Conservation (phyloP, 2,797 vertebrate species). For the Chromis chromis region DNA sequence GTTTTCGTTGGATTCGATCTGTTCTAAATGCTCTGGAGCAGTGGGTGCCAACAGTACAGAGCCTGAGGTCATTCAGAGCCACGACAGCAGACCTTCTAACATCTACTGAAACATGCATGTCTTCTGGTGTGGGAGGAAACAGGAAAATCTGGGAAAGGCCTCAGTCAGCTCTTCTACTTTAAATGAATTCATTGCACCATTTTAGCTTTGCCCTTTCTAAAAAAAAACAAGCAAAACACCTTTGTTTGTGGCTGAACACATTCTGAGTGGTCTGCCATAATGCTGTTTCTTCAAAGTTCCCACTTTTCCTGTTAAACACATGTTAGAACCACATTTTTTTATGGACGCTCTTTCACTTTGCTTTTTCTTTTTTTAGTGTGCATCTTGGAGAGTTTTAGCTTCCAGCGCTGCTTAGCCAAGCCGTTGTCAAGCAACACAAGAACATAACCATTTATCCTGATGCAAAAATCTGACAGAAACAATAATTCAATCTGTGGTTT, state of each 20-base stretch:
- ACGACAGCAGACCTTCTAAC: constrained; percentile 4
- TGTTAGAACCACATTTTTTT: neutral
- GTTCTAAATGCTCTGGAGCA: neutral
- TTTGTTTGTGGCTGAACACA: constrained; percentile 11
- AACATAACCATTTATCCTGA: constrained; percentile 23
- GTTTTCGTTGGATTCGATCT: neutral
- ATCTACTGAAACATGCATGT: constrained; percentile 50
- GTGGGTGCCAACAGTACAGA: constrained; percentile 1
- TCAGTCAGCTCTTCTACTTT: constrained; percentile 7
- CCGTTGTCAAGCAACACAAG: constrained; percentile 13
- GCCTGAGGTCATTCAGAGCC: constrained; percentile 10
- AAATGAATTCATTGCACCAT: constrained; percentile 20
- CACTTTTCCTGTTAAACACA: constrained; percentile 5
- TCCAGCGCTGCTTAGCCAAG: neutral
- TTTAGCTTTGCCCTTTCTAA: neutral
- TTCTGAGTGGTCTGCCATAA: neutral
- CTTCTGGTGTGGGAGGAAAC: constrained; percentile 28
- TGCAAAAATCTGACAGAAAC: constrained; percentile 38
- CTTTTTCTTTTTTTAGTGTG: neutral
- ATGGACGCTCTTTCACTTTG: neutral
- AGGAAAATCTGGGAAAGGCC: constrained; percentile 2
- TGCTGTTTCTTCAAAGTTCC: neutral
- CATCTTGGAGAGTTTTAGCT: neutral
- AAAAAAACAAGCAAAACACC: neutral
- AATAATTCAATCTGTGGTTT: constrained; percentile 9